Evolutionary conservation across 2,113 vertebrate species (phyloP).

Genomic region (Genyomyrus donnyi): DNA sequence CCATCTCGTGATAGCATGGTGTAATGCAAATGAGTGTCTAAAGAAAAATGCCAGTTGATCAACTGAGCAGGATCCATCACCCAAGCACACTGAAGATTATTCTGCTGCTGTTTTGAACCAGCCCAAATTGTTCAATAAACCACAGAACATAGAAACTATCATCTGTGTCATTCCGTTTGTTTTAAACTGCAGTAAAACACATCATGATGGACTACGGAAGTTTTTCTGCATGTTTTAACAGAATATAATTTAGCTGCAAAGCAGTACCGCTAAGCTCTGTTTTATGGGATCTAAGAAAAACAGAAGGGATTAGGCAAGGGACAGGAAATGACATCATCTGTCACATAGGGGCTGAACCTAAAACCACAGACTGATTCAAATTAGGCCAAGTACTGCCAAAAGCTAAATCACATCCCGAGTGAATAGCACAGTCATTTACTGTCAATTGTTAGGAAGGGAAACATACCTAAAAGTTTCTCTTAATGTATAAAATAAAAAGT

Average conservation of each 20-base stretch:
- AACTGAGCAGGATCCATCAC: not conserved
- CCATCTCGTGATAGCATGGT: not conserved
- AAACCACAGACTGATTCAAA: constrained; percentile 73
- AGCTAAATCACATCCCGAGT: constrained; percentile 71
- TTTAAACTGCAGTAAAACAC: not conserved
- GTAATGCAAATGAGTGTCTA: not conserved
- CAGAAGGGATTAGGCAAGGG: constrained; percentile 58
- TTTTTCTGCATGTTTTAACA: not conserved
- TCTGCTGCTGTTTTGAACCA: not conserved
- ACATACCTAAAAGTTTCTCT: constrained; percentile 11
- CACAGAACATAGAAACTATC: not conserved
- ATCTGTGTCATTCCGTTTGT: not conserved
- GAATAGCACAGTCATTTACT: constrained; percentile 59
- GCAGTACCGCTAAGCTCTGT: not conserved
- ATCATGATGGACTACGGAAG: not conserved
- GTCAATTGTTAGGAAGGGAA: constrained; percentile 10
- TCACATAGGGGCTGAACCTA: constrained; percentile 63
- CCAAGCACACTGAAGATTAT: not conserved
- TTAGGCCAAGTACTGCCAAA: constrained; percentile 63
- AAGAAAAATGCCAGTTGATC: not conserved
- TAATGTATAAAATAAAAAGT: not conserved
- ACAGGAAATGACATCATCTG: constrained; percentile 75
- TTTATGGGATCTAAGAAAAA: constrained; percentile 58
- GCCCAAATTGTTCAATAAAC: not conserved
- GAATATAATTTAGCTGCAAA: not conserved